These are phyloP conservation scores for Trichogramma dendrolimi DNA, from an alignment of 2,888 invertebrate genomes.

Conservation along the genomic window DNA sequence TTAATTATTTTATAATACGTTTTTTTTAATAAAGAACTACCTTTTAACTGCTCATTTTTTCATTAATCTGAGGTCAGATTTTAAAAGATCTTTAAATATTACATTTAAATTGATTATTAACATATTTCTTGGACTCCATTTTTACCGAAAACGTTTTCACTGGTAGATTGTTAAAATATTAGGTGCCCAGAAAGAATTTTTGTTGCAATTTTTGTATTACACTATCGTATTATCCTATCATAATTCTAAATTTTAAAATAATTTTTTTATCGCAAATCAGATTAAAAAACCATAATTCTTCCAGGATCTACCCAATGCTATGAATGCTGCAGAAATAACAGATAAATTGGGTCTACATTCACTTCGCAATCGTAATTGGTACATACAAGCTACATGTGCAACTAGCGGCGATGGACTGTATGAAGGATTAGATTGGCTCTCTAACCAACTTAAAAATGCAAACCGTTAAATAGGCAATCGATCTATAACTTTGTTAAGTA, in stretches of 20 bases:
- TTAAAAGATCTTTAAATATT: too few species aligned
- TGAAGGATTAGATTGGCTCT: constrained; percentile 99
- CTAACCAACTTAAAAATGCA: constrained; percentile 98
- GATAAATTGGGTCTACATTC: constrained; percentile 98
- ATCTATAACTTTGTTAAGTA: constrained; percentile 22
- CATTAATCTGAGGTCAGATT: too few species aligned
- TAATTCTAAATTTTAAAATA: background rate
- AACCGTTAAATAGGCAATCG: constrained; percentile 70
- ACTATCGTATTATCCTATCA: background rate
- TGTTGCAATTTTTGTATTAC: background rate
- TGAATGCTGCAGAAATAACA: constrained; percentile 99
- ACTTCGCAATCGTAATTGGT: constrained; percentile 96
- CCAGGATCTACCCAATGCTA: constrained; percentile 98
- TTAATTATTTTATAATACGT: too few species aligned
- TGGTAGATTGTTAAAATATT: too few species aligned
- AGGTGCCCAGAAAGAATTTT: too few species aligned
- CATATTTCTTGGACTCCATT: too few species aligned
- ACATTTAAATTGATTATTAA: too few species aligned
- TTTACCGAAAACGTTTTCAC: too few species aligned
- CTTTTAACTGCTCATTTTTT: too few species aligned
- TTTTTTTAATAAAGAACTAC: too few species aligned
- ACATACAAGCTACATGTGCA: constrained; percentile 96
- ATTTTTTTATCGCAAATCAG: background rate
- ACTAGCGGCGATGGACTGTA: constrained; percentile 98
- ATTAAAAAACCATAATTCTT: constrained; percentile 34